Evolutionary conservation across 2,113 vertebrate species (phyloP).

Genomic region (Scomber colias): DNA sequence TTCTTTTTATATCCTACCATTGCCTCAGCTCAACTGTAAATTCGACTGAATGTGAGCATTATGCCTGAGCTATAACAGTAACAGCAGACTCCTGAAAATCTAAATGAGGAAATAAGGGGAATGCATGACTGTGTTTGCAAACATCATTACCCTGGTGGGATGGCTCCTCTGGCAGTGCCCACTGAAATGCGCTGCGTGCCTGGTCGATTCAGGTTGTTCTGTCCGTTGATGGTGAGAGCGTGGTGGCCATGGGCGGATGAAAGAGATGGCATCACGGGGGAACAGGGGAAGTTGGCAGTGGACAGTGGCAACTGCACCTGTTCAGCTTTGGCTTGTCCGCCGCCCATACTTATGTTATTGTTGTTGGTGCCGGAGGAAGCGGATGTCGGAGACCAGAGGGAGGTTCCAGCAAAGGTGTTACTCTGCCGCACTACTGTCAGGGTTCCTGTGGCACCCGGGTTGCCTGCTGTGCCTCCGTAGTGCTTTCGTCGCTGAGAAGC

Average conservation of each 20-base stretch:
- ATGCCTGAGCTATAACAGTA: not conserved
- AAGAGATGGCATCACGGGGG: conserved; percentile 79
- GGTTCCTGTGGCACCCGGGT: conserved; percentile 52
- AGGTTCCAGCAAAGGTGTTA: conserved; percentile 90
- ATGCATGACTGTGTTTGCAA: conserved; percentile 25
- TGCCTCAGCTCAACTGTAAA: conserved; percentile 45
- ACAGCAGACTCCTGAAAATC: conserved; percentile 20
- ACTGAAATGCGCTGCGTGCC: conserved; percentile 89
- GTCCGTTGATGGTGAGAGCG: conserved; percentile 86
- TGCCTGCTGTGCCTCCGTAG: conserved; percentile 76
- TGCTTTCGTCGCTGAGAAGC: conserved; percentile 93
- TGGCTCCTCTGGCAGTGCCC: conserved; percentile 85
- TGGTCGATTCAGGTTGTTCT: conserved; percentile 96
- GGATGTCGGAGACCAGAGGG: conserved; percentile 86
- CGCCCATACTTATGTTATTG: conserved; percentile 76
- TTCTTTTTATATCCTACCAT: conserved; percentile 39
- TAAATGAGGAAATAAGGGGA: conserved; percentile 10
- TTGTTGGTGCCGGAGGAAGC: conserved; percentile 68
- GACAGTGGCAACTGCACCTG: conserved; percentile 82
- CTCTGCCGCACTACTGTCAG: conserved; percentile 88
- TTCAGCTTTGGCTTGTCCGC: conserved; percentile 83
- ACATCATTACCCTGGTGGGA: conserved; percentile 91
- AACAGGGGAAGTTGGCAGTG: conserved; percentile 78
- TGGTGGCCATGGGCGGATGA: conserved; percentile 77
- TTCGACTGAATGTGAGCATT: conserved; percentile 37